phyloP scores from a whole-genome alignment of 2,888 invertebrate genomes.

The Ormyrus nitidulus region DNA sequence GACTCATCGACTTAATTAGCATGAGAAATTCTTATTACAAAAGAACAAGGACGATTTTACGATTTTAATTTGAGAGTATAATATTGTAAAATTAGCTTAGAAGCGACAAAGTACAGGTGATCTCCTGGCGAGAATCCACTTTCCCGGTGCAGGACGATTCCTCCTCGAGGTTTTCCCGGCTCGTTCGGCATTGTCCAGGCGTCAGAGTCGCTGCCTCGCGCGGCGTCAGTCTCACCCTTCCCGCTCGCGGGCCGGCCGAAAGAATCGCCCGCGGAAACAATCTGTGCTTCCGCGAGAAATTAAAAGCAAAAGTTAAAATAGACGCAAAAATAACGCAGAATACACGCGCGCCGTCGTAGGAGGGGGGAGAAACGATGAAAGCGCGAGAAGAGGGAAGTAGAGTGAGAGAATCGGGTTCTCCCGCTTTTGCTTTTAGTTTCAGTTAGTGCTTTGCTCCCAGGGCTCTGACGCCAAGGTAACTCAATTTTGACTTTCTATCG shows the following conservation, averaged over 20 bases:
- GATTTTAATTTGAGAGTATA: conserved; percentile 22
- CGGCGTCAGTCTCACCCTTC: too few relatives aligned
- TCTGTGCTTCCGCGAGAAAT: conserved; percentile 16
- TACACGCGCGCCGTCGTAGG: conserved; percentile 9
- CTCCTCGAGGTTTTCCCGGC: background rate
- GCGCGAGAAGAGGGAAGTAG: conserved; percentile 21
- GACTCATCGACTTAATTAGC: conserved; percentile 32
- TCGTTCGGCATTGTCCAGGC: background rate
- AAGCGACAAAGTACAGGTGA: too few relatives aligned
- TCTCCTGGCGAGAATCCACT: too few relatives aligned
- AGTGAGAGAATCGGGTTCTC: conserved; percentile 24
- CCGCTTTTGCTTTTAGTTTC: conserved; percentile 51
- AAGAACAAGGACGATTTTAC: conserved; percentile 13
- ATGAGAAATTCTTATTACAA: conserved; percentile 29
- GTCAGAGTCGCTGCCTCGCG: too few relatives aligned
- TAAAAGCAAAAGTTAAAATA: conserved; percentile 44
- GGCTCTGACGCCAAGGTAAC: conserved; percentile 48
- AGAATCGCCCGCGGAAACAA: background rate
- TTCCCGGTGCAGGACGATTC: too few relatives aligned
- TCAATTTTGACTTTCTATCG: conserved; percentile 14
- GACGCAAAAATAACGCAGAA: conserved; percentile 49
- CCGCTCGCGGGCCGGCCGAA: background rate
- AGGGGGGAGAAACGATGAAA: conserved; percentile 14
- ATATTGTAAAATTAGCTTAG: conserved; percentile 36
- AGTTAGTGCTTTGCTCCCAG: conserved; percentile 50